phyloP scores from a whole-genome alignment of 1,140 invertebrate species.

The Ganaspis sp. region DNA sequence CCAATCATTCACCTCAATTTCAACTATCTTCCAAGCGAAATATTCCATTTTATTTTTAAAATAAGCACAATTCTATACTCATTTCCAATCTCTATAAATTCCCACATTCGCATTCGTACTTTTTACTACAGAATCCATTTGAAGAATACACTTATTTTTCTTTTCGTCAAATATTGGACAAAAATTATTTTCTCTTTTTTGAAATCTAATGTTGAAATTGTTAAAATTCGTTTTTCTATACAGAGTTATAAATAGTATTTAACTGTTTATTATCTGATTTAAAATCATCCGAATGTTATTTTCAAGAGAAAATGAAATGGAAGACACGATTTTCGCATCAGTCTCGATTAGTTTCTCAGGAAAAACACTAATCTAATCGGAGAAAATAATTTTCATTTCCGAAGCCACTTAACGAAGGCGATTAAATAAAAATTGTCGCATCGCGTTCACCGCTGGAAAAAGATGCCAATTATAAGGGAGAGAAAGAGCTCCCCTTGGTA shows the following conservation, averaged over 20 bases:
- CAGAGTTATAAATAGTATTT: too few relatives aligned
- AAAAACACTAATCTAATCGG: neutral
- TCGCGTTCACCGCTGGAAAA: slow-evolving; percentile 35
- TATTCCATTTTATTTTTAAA: neutral
- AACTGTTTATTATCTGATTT: too few relatives aligned
- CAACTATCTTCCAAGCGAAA: neutral
- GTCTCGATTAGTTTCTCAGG: neutral
- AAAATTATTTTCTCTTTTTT: too few relatives aligned
- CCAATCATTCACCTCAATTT: slow-evolving; percentile 25
- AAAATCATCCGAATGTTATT: too few relatives aligned
- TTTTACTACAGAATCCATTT: neutral
- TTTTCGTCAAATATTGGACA: neutral
- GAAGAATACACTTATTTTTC: neutral
- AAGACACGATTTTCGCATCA: too few relatives aligned
- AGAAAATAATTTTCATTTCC: slow-evolving; percentile 44
- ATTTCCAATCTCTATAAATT: slow-evolving; percentile 13
- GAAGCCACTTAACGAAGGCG: slow-evolving; percentile 50
- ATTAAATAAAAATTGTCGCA: slow-evolving; percentile 53
- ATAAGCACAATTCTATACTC: neutral
- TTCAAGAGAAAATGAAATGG: too few relatives aligned
- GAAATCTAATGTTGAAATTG: too few relatives aligned
- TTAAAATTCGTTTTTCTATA: too few relatives aligned
- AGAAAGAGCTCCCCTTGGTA: slow-evolving; percentile 47
- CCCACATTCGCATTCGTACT: neutral
- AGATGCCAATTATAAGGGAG: neutral